Conservation (phyloP, 2,797 vertebrate species). For the Pseudochromis fuscus region DNA sequence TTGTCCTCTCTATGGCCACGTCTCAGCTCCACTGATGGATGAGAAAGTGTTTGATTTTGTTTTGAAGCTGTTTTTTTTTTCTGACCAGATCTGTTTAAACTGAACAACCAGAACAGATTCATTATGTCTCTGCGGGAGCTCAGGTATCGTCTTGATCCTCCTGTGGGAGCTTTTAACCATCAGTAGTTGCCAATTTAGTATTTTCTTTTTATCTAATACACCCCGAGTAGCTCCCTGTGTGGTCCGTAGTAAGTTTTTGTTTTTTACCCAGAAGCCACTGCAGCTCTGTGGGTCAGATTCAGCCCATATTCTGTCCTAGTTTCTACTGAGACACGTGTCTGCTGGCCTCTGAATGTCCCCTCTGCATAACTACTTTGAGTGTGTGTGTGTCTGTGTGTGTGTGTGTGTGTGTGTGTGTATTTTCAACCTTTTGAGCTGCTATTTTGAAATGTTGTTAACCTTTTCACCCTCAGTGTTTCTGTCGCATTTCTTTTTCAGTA, state of each 20-base stretch:
- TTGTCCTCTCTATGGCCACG: background rate
- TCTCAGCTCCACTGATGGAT: background rate
- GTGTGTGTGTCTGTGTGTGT: background rate
- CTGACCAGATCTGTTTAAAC: too few species aligned
- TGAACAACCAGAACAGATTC: too few species aligned
- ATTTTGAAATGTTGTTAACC: background rate
- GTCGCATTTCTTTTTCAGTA: too few species aligned
- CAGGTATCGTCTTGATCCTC: background rate
- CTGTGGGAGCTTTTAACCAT: background rate
- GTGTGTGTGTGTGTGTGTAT: background rate
- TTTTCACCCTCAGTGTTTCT: background rate
- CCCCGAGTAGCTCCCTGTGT: background rate
- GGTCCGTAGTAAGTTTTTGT: conserved; percentile 13
- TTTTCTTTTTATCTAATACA: background rate
- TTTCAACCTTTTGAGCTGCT: background rate
- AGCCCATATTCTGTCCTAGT: conserved; percentile 42
- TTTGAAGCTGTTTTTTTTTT: too few species aligned
- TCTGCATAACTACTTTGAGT: conserved; percentile 5
- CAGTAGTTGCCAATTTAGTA: background rate
- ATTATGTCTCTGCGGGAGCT: too few species aligned
- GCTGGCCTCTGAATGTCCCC: conserved; percentile 27
- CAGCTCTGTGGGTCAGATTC: conserved; percentile 52
- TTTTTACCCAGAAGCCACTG: conserved; percentile 56
- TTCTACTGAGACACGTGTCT: conserved; percentile 39
- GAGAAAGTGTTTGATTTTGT: too few species aligned